These are phyloP conservation scores for Hemaris fuciformis DNA, from an alignment of 2,888 invertebrate genomes.

Conservation along the genomic window DNA sequence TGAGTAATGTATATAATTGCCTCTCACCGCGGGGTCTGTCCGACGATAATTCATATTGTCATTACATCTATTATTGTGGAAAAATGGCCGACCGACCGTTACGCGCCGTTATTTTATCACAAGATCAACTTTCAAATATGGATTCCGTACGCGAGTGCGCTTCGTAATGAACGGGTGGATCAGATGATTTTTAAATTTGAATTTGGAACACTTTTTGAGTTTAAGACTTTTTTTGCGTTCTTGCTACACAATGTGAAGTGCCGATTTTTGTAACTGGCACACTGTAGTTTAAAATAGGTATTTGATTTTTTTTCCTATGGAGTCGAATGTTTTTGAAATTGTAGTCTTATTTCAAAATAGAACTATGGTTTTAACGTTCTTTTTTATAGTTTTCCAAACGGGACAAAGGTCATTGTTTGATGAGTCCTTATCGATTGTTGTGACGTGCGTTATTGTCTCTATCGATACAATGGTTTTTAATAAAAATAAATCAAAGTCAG, in stretches of 20 bases:
- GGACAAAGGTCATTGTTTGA: slow-evolving; percentile 5
- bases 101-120: slow-evolving; percentile 27
- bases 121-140: slow-evolving; percentile 47
- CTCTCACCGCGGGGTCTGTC: slow-evolving; percentile 26
- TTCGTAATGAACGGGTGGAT: slow-evolving; percentile 31
- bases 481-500: neutral
- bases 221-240: neutral
- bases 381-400: neutral
- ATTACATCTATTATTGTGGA: slow-evolving; percentile 36
- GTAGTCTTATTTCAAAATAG: no score
- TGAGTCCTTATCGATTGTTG: slow-evolving; percentile 1
- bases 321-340: no score
- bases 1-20: slow-evolving; percentile 34
- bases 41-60: slow-evolving; percentile 38
- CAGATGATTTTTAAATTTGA: slow-evolving; percentile 27
- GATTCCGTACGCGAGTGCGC: slow-evolving; percentile 43
- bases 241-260: no score
- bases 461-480: neutral
- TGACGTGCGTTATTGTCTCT: neutral
- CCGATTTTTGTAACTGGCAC: no score
- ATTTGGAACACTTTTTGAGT: slow-evolving; percentile 17
- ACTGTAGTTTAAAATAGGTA: no score
- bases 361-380: neutral
- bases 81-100: slow-evolving; percentile 40
- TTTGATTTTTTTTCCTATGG: no score